phyloP scores from a whole-genome alignment of 1,140 invertebrate genomes.

The Zaprionus taronus region DNA sequence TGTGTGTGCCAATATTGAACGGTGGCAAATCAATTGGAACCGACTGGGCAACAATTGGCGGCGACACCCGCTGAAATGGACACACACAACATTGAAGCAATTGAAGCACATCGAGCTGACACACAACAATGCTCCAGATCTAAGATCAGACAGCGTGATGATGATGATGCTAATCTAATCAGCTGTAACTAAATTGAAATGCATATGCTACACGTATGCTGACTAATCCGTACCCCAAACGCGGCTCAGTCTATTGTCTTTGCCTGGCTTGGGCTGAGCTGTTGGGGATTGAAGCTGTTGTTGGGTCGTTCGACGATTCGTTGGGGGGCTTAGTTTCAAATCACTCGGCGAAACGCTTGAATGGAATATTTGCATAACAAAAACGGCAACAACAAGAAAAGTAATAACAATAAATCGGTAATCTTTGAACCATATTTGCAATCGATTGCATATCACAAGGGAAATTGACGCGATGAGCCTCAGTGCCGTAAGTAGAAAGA shows the following conservation, averaged over 20 bases:
- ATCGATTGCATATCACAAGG: background rate
- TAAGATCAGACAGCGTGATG: constrained; percentile 26
- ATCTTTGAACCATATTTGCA: constrained; percentile 41
- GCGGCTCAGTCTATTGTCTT: constrained; percentile 40
- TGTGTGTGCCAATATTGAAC: constrained; percentile 26
- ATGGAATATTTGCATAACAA: constrained; percentile 37
- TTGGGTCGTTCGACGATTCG: background rate
- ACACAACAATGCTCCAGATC: constrained; percentile 16
- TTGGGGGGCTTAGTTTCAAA: constrained; percentile 11
- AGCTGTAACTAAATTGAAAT: constrained; percentile 52
- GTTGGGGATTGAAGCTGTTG: background rate
- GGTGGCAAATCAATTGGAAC: constrained; percentile 74
- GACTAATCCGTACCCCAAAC: constrained; percentile 1
- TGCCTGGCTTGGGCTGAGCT: constrained; percentile 25
- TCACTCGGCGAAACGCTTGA: constrained; percentile 28
- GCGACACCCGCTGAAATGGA: constrained; percentile 41
- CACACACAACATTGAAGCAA: constrained; percentile 29
- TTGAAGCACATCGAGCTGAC: constrained; percentile 60
- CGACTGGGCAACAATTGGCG: constrained; percentile 39
- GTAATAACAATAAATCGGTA: constrained; percentile 16
- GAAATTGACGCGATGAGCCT: constrained; percentile 13
- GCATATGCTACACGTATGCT: constrained; percentile 9
- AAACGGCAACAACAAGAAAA: background rate
- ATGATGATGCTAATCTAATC: constrained; percentile 47
- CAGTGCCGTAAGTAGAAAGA: constrained; percentile 27